Evolutionary conservation across 2,113 vertebrate species (phyloP).

Genomic region (Tupaia chinensis): DNA sequence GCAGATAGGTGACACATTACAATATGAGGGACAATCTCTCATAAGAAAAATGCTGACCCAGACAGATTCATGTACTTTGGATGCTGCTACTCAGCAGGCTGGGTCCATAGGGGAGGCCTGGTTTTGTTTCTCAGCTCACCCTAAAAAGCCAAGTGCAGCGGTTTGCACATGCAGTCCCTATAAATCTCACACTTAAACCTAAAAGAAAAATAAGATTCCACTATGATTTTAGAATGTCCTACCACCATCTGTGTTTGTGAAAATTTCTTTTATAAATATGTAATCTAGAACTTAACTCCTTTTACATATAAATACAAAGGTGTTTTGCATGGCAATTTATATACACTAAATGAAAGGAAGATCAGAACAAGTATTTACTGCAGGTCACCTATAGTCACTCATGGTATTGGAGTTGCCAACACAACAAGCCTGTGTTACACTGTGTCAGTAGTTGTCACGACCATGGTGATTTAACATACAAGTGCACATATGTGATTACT

Average conservation of each 20-base stretch:
- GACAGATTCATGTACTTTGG: too few species aligned
- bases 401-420: neutral
- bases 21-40: neutral
- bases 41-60: neutral
- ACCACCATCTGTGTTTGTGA: neutral
- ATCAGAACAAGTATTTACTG: neutral
- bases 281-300: neutral
- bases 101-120: too few species aligned
- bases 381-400: neutral
- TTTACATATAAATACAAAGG: slow-evolving; percentile 7
- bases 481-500: neutral
- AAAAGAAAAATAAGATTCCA: too few species aligned
- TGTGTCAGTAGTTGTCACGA: neutral
- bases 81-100: too few species aligned
- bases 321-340: neutral
- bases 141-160: too few species aligned
- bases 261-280: neutral
- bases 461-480: neutral
- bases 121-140: too few species aligned
- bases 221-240: neutral
- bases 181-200: too few species aligned
- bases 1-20: neutral
- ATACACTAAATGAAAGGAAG: neutral
- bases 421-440: neutral
- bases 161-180: too few species aligned